Conservation (phyloP, 2,113 vertebrate genomes). For the Cricetomys ansorgei region DNA sequence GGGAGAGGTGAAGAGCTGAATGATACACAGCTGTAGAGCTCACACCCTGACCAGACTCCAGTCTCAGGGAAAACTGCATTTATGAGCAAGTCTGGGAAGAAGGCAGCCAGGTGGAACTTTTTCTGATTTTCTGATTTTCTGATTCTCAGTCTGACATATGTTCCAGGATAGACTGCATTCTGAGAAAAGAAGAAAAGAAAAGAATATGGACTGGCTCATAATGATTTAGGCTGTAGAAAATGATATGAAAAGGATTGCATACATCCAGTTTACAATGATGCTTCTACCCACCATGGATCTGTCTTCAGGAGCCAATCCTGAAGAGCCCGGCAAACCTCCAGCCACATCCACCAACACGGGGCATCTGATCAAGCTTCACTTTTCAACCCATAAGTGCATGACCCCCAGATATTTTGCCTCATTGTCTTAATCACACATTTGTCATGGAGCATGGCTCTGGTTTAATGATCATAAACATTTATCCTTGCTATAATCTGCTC, state of each 20-base stretch:
- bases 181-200: not conserved
- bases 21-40: not conserved
- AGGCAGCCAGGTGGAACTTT: not conserved
- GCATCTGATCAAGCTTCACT: not conserved
- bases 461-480: not conserved
- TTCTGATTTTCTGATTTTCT: conserved; percentile 9
- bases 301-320: not conserved
- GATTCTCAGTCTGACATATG: not conserved
- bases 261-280: not conserved
- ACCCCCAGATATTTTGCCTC: not conserved
- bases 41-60: not conserved
- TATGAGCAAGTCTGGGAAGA: not conserved
- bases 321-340: not conserved
- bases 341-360: not conserved
- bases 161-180: not conserved
- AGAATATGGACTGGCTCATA: not conserved
- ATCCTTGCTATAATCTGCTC: not conserved
- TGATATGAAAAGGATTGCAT: not conserved
- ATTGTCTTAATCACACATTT: not conserved
- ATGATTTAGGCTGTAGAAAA: not conserved
- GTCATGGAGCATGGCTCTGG: not conserved
- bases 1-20: not conserved
- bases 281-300: not conserved
- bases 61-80: not conserved
- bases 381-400: not conserved